Conservation (phyloP, 1,140 invertebrate species). For the Thalassaphorura encarpata region DNA sequence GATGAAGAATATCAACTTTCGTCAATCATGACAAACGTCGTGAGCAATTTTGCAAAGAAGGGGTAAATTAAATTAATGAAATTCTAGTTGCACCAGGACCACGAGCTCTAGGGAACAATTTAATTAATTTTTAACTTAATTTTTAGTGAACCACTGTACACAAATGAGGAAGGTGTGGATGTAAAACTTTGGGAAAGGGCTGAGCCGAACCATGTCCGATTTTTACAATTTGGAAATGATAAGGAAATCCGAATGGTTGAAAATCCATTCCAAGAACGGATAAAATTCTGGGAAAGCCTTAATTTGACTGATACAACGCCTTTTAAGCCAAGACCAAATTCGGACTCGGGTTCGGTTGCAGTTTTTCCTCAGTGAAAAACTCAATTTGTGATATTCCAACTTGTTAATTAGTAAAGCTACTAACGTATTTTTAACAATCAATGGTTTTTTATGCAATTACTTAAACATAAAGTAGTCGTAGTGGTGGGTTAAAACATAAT, state of each 20-base stretch:
- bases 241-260: slow-evolving; percentile 18
- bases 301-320: not conserved
- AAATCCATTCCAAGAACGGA: slow-evolving; percentile 19
- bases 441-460: not conserved
- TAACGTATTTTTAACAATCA: not conserved
- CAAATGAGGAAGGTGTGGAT: slow-evolving; percentile 11
- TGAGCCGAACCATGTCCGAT: slow-evolving; percentile 8
- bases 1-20: slow-evolving; percentile 22
- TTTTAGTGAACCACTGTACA: slow-evolving; percentile 18
- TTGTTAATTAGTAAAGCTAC: not conserved
- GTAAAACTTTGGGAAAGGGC: slow-evolving; percentile 16
- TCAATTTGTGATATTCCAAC: not conserved
- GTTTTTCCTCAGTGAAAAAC: not conserved
- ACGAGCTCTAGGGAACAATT: not conserved
- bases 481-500: too few relatives aligned
- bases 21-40: slow-evolving; percentile 18
- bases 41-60: slow-evolving; percentile 21
- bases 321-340: not conserved
- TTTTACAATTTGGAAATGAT: slow-evolving; percentile 14
- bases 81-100: not conserved
- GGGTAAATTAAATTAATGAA: slow-evolving; percentile 1
- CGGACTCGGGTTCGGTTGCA: not conserved
- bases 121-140: not conserved
- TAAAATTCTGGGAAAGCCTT: slow-evolving; percentile 26
- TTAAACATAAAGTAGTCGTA: too few relatives aligned